These are phyloP conservation scores for Galerucella nymphaeae DNA, from an alignment of 2,888 invertebrate genomes.

Conservation along the genomic window DNA sequence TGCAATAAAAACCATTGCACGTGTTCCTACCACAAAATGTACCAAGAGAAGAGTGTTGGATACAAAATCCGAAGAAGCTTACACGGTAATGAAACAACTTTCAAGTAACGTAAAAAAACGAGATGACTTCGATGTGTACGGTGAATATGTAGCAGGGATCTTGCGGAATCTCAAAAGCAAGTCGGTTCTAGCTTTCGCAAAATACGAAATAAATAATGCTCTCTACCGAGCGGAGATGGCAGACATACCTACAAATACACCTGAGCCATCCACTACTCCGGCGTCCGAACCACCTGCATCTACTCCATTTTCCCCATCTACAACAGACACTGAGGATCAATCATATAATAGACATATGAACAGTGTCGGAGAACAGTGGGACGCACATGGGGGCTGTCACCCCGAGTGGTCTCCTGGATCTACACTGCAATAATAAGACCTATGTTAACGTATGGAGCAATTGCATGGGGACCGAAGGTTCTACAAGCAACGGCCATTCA, in stretches of 20 bases:
- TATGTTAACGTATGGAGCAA: too few species aligned
- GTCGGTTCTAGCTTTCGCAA: slow-evolving; percentile 13
- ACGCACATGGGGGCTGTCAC: too few species aligned
- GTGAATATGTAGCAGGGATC: slow-evolving; percentile 24
- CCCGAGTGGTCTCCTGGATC: too few species aligned
- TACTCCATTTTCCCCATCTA: slow-evolving; percentile 27
- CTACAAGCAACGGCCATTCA: too few species aligned
- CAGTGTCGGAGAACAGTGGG: too few species aligned
- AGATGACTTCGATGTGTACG: slow-evolving; percentile 39
- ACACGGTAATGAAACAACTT: slow-evolving; percentile 37
- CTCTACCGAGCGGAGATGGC: slow-evolving; percentile 28
- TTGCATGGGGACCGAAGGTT: too few species aligned
- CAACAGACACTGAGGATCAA: slow-evolving; percentile 20
- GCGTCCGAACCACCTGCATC: slow-evolving; percentile 17
- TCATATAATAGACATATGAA: slow-evolving; percentile 26
- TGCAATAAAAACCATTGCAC: too few species aligned
- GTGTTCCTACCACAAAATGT: too few species aligned
- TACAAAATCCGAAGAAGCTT: slow-evolving; percentile 40
- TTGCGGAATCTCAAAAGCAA: slow-evolving; percentile 4
- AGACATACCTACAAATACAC: slow-evolving; percentile 29
- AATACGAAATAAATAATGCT: slow-evolving; percentile 34
- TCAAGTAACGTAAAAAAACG: slow-evolving; percentile 37
- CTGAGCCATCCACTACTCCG: slow-evolving; percentile 22
- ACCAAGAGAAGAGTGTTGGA: slow-evolving; percentile 30
- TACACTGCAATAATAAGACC: too few species aligned